A percentile compares a stretch with the other conserved stretches of the same genome.
phyloP scores from a whole-genome alignment of 2,888 invertebrate genomes.

The Blastobasis lacticolella region DNA sequence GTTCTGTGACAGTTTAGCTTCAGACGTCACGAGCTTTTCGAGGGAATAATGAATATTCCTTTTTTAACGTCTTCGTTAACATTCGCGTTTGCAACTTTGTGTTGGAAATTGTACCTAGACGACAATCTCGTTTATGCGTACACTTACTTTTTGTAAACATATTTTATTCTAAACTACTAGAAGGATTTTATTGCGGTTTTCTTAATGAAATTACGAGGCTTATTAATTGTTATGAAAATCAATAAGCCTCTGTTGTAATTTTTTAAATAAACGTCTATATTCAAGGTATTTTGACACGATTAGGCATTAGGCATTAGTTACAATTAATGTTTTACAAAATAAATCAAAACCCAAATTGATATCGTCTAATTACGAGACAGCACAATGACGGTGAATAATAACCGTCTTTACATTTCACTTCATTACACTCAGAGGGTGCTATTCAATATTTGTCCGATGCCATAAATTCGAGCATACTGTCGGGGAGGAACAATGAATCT shows the following conservation, averaged over 20 bases:
- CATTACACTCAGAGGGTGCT: constrained; percentile 36
- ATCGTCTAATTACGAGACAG: constrained; percentile 46
- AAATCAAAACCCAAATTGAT: constrained; percentile 22
- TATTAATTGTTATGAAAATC: neutral
- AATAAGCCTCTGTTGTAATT: neutral
- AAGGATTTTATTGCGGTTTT: too few species aligned
- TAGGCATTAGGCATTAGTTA: neutral
- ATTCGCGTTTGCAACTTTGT: too few species aligned
- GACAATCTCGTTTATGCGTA: too few species aligned
- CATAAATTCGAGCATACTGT: constrained; percentile 72
- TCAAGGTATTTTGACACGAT: neutral
- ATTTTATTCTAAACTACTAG: too few species aligned
- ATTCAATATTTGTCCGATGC: constrained; percentile 60
- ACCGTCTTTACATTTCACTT: constrained; percentile 45
- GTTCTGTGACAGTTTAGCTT: constrained; percentile 13
- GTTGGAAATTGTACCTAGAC: too few species aligned
- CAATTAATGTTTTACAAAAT: neutral
- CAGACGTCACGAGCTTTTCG: neutral
- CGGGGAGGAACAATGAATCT: constrained; percentile 68
- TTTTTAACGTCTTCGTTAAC: too few species aligned
- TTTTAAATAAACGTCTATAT: neutral
- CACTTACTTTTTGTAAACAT: too few species aligned
- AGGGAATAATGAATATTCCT: too few species aligned
- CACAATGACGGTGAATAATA: constrained; percentile 39
- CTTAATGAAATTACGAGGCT: too few species aligned